A percentile compares a stretch with the other conserved stretches of the same genome.
These are phyloP conservation scores for Periplaneta americana DNA, from an alignment of 1,140 invertebrate species.

Conservation along the genomic window DNA sequence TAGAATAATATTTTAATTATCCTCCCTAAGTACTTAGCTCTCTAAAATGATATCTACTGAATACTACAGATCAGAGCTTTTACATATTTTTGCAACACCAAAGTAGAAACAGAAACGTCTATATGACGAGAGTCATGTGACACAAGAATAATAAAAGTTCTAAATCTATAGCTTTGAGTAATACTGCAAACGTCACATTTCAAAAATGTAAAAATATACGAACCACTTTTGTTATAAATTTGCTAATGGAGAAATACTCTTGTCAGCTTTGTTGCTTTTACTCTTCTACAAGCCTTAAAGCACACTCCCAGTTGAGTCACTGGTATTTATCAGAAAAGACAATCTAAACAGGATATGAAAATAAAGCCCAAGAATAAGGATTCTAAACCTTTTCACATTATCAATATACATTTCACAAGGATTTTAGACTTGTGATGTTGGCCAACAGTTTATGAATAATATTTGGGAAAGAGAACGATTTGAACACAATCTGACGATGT, in stretches of 20 bases:
- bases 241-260: not conserved
- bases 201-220: not conserved
- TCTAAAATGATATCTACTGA: no score
- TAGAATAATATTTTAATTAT: no score
- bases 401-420: not conserved
- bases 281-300: not conserved
- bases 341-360: not conserved
- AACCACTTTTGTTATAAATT: not conserved
- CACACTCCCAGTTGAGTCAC: not conserved
- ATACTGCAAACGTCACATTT: not conserved
- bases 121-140: no score
- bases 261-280: not conserved
- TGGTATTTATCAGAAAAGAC: not conserved
- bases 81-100: no score
- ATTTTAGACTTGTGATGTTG: not conserved
- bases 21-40: no score
- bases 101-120: no score
- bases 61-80: no score
- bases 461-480: not conserved
- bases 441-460: not conserved
- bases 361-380: not conserved
- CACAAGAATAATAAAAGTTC: not conserved
- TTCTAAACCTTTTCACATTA: not conserved
- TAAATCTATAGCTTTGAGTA: not conserved
- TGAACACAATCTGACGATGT: not conserved